phyloP scores from a whole-genome alignment of 2,113 vertebrate genomes.

The Pelodiscus sinensis region DNA sequence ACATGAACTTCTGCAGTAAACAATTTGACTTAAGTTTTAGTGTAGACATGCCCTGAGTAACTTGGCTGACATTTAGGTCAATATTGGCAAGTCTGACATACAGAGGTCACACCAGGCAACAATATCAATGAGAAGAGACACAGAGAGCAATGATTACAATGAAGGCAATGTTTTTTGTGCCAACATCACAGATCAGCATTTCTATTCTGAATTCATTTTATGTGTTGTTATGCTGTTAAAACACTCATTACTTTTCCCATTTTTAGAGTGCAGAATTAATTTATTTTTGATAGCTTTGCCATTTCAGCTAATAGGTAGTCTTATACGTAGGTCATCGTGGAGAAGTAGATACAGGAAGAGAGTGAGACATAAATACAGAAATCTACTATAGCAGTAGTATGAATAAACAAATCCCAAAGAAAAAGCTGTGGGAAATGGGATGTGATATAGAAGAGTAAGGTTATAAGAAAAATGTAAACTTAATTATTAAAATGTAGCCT shows the following conservation, averaged over 20 bases:
- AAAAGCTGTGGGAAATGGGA: rapidly evolving
- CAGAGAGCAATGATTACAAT: neutral
- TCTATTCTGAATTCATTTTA: neutral
- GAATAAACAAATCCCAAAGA: neutral
- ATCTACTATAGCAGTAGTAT: rapidly evolving
- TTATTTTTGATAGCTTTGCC: neutral
- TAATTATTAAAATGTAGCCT: neutral
- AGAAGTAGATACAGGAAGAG: neutral
- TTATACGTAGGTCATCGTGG: neutral
- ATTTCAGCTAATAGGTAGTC: conserved; percentile 5
- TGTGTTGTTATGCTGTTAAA: neutral
- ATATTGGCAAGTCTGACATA: neutral
- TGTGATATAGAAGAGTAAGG: neutral
- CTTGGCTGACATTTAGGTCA: neutral
- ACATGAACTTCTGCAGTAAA: too few relatives aligned
- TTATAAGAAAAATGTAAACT: neutral
- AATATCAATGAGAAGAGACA: neutral
- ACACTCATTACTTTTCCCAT: rapidly evolving
- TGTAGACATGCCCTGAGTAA: neutral
- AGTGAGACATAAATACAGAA: neutral
- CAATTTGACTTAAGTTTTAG: too few relatives aligned
- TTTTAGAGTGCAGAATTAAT: neutral
- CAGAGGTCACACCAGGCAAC: neutral
- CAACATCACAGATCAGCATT: neutral
- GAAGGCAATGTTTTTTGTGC: neutral